Conservation (phyloP, 2,113 vertebrate species). For the Neolamprologus fasciatus region DNA sequence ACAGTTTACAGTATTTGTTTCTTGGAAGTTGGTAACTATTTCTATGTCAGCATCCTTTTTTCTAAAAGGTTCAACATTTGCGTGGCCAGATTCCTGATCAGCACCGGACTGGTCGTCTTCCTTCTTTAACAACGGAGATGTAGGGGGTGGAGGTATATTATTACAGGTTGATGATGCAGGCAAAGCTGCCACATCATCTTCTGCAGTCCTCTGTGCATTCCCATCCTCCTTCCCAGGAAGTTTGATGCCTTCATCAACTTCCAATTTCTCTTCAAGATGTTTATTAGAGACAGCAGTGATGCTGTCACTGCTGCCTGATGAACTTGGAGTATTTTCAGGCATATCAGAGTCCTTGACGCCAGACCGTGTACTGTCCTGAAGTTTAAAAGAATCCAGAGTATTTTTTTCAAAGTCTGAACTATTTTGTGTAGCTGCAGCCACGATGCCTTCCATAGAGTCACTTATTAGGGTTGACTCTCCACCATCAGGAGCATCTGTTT, state of each 20-base stretch:
- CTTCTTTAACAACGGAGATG: background rate
- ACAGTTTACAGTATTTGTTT: background rate
- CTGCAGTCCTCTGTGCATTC: background rate
- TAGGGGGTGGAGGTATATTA: background rate
- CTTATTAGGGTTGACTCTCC: background rate
- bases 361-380: background rate
- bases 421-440: background rate
- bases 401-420: background rate
- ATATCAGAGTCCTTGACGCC: background rate
- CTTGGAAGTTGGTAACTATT: background rate
- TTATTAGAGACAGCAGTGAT: background rate
- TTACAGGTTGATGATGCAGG: background rate
- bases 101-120: background rate
- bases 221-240: background rate
- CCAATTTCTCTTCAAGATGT: background rate
- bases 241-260: background rate
- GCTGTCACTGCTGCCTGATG: background rate
- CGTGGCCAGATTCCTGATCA: background rate
- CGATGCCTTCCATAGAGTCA: background rate
- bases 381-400: background rate
- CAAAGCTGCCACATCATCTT: background rate
- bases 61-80: background rate
- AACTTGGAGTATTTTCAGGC: background rate
- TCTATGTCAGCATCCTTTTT: background rate
- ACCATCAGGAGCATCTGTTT: background rate